Conservation (phyloP, 2,888 invertebrate species). For the Apamea anceps region DNA sequence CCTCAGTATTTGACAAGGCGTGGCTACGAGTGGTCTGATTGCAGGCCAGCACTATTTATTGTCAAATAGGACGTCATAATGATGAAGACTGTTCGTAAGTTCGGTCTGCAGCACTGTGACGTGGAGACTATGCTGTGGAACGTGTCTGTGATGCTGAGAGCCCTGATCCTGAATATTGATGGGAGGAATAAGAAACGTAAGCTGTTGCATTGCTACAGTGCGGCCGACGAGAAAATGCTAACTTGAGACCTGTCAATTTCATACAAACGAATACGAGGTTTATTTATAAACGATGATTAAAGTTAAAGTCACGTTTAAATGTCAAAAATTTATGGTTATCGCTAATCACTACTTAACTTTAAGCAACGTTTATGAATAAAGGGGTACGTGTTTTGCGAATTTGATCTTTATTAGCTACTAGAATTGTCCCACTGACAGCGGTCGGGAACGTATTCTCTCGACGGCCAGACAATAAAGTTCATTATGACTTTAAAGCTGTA, state of each 20-base stretch:
- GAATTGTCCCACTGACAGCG: neutral
- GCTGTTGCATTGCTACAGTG: slow-evolving; percentile 32
- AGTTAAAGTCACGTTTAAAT: too few species aligned
- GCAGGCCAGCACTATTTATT: slow-evolving; percentile 6
- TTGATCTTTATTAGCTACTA: neutral
- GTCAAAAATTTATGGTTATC: neutral
- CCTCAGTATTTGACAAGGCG: slow-evolving; percentile 29
- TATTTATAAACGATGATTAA: too few species aligned
- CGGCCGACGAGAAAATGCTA: neutral
- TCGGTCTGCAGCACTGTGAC: slow-evolving; percentile 72
- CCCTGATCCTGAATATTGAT: slow-evolving; percentile 73
- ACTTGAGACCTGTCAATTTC: neutral
- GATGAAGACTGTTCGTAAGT: slow-evolving; percentile 61
- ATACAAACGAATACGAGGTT: neutral
- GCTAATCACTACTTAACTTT: neutral
- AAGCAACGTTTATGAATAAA: neutral
- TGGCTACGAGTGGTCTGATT: slow-evolving; percentile 8
- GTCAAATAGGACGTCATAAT: slow-evolving; percentile 17
- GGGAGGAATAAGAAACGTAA: slow-evolving; percentile 70
- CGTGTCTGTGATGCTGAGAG: slow-evolving; percentile 70
- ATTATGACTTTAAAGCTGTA: neutral
- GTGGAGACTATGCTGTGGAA: slow-evolving; percentile 78
- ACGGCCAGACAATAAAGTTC: neutral
- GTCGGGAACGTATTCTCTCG: neutral
- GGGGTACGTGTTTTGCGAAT: neutral